Conservation (phyloP, 2,797 vertebrate species). For the Heliangelus exortis region DNA sequence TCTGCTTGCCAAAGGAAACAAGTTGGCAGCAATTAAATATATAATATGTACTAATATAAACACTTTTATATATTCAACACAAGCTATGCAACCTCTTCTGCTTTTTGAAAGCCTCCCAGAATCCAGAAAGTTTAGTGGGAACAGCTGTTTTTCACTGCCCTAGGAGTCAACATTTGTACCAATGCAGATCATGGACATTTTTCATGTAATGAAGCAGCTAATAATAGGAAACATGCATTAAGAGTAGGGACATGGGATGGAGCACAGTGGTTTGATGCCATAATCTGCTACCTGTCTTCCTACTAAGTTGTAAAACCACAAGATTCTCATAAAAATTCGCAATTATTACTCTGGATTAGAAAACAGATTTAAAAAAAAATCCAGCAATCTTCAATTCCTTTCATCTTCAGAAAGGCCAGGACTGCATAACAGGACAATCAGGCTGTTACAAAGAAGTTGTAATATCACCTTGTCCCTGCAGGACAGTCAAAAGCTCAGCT, state of each 20-base stretch:
- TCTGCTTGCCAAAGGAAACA: neutral
- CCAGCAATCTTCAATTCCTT: neutral
- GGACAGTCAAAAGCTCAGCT: neutral
- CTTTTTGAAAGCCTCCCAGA: neutral
- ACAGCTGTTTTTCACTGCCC: neutral
- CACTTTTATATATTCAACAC: neutral
- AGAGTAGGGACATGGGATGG: neutral
- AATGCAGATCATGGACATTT: accelerated
- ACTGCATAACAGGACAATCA: neutral
- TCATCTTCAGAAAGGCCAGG: neutral
- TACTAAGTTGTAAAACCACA: neutral
- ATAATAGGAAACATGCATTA: neutral
- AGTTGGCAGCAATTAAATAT: neutral
- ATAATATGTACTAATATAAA: too few species aligned
- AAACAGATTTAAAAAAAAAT: neutral
- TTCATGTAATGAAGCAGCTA: neutral
- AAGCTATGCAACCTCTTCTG: neutral
- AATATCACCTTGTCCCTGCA: neutral
- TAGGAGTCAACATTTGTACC: neutral
- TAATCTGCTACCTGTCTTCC: neutral
- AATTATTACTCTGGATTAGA: neutral
- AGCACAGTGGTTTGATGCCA: neutral
- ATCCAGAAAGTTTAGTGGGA: neutral
- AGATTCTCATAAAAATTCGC: neutral
- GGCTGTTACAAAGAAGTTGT: neutral